Conservation (phyloP, 1,140 invertebrate species). For the Dendrolimus kikuchii region DNA sequence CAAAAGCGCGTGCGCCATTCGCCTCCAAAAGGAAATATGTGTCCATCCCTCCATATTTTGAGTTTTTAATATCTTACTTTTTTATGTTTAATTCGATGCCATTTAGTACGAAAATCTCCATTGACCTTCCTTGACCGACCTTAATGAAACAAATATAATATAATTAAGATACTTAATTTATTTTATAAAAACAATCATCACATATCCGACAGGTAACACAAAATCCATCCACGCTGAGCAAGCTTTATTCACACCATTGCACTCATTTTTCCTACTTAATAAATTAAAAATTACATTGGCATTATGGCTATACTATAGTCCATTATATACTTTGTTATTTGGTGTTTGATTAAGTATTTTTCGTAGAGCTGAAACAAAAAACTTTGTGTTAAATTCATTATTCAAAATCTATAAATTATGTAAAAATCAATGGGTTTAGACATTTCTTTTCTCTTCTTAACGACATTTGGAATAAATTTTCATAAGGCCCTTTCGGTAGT, state of each 20-base stretch:
- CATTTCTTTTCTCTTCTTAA: too few relatives aligned
- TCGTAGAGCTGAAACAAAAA: constrained; percentile 52
- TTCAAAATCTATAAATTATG: too few relatives aligned
- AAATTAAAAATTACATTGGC: constrained; percentile 43
- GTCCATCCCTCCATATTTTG: too few relatives aligned
- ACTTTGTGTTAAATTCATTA: neutral
- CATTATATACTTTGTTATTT: constrained; percentile 67
- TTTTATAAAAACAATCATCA: constrained; percentile 41
- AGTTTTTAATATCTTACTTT: too few relatives aligned
- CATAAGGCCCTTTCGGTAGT: too few relatives aligned
- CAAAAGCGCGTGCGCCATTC: too few relatives aligned
- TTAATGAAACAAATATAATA: neutral
- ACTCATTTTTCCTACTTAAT: constrained; percentile 59
- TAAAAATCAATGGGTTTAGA: too few relatives aligned
- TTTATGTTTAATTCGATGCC: too few relatives aligned
- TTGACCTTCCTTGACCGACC: too few relatives aligned
- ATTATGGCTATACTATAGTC: constrained; percentile 47
- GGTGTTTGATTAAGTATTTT: constrained; percentile 59
- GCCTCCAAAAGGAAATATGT: too few relatives aligned
- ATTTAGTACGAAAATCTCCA: too few relatives aligned
- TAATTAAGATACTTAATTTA: constrained; percentile 22
- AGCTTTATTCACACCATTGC: constrained; percentile 38
- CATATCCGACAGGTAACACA: constrained; percentile 27
- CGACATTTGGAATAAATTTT: too few relatives aligned
- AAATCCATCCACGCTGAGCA: constrained; percentile 23